Conservation (phyloP, 1,140 invertebrate genomes). For the Stratiolaelaps scimitus region DNA sequence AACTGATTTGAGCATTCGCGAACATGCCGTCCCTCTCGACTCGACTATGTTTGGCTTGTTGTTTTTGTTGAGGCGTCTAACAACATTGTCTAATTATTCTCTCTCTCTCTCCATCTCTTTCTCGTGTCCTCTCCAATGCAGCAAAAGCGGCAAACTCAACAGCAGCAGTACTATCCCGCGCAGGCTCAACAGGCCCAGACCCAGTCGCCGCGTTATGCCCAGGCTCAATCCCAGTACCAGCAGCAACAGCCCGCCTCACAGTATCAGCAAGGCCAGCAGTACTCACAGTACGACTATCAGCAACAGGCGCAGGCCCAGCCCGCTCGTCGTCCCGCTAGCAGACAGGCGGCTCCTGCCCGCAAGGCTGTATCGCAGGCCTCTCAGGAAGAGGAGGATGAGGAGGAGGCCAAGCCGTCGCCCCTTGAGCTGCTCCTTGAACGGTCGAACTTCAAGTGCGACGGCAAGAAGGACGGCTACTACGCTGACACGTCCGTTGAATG, state of each 20-base stretch:
- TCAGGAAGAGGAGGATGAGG: conserved; percentile 48
- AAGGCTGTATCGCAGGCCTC: conserved; percentile 26
- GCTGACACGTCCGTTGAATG: conserved; percentile 75
- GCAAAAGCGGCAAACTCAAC: conserved; percentile 26
- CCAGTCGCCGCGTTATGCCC: not conserved
- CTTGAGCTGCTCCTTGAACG: conserved; percentile 61
- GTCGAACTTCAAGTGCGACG: conserved; percentile 65
- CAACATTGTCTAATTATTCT: no score
- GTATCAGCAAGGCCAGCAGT: conserved; percentile 20
- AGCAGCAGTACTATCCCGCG: conserved; percentile 25
- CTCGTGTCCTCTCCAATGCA: not conserved
- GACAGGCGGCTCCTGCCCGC: conserved; percentile 11
- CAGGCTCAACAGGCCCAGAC: conserved; percentile 6
- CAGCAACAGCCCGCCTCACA: conserved; percentile 2
- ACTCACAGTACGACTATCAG: conserved; percentile 8
- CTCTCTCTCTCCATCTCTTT: no score
- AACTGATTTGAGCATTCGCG: no score
- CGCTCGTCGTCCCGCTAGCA: not conserved
- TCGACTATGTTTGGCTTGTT: no score
- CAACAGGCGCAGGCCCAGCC: conserved; percentile 14
- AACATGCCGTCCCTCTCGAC: no score
- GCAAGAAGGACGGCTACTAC: conserved; percentile 73
- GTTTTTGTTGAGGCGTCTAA: no score
- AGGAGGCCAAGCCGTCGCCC: conserved; percentile 71
- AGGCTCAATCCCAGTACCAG: not conserved